A percentile compares a stretch with the other conserved stretches of the same genome.
Conservation (phyloP, 2,888 invertebrate genomes). For the Lamellibrachia columna region DNA sequence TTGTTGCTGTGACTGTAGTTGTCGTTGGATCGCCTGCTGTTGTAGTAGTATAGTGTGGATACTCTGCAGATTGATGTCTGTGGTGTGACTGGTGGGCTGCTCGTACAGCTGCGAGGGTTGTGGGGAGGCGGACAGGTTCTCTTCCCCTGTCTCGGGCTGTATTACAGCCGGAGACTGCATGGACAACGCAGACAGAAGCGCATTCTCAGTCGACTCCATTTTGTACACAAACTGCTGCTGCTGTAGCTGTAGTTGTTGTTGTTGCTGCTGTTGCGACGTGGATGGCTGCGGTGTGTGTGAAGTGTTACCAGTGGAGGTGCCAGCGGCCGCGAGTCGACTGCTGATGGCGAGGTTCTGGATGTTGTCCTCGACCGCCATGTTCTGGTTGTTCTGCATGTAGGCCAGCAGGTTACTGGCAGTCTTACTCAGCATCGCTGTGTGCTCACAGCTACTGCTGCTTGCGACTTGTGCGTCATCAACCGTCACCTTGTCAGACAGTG, state of each 20-base stretch:
- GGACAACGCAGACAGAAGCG: not conserved
- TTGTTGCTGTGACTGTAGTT: not conserved
- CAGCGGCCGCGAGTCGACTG: not conserved
- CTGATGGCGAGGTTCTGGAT: conserved; percentile 36
- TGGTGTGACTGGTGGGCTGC: not conserved
- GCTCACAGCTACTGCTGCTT: not conserved
- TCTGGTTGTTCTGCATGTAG: conserved; percentile 38
- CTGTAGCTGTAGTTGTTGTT: not conserved
- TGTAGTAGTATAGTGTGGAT: not conserved
- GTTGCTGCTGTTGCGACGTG: not conserved
- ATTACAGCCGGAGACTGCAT: not conserved
- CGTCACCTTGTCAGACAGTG: conserved; percentile 14
- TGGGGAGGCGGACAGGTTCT: not conserved
- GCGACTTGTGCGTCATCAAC: not conserved
- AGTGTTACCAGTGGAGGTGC: not conserved
- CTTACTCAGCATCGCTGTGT: conserved; percentile 8
- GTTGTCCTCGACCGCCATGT: conserved; percentile 39
- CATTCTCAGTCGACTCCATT: not conserved
- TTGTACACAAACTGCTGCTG: not conserved
- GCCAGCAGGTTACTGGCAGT: conserved; percentile 32
- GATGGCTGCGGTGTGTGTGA: not conserved
- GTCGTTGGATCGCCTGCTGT: not conserved
- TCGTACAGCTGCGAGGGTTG: not conserved
- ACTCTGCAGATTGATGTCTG: not conserved
- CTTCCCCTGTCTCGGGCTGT: not conserved